Conservation (phyloP, 2,797 vertebrate species). For the Sebastes glaucus region DNA sequence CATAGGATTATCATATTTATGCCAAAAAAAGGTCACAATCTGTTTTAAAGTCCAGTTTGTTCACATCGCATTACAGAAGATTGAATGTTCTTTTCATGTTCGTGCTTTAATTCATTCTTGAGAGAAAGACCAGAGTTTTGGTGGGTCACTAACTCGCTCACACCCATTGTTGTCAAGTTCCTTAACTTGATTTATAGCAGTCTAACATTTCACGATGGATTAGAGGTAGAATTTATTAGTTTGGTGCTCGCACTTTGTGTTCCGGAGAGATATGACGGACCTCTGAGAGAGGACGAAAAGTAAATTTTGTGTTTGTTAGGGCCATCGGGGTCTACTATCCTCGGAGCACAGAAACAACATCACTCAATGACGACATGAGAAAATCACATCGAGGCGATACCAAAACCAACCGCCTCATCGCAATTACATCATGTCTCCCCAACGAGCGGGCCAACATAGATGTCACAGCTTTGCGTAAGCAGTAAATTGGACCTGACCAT, state of each 20-base stretch:
- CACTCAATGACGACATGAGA: slow-evolving; percentile 56
- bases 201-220: slow-evolving; percentile 63
- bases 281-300: slow-evolving; percentile 39
- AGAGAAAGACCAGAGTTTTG: slow-evolving; percentile 36
- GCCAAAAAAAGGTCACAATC: background rate
- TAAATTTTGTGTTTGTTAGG: slow-evolving; percentile 52
- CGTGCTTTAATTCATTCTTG: slow-evolving; percentile 31
- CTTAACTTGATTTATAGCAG: slow-evolving; percentile 60
- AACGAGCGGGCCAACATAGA: background rate
- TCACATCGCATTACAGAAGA: background rate
- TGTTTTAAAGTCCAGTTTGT: background rate
- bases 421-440: slow-evolving; percentile 46
- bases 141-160: slow-evolving; percentile 44
- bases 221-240: slow-evolving; percentile 65
- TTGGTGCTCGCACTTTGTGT: slow-evolving; percentile 56
- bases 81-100: background rate
- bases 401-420: slow-evolving; percentile 54
- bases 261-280: slow-evolving; percentile 52
- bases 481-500: slow-evolving; percentile 29
- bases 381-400: slow-evolving; percentile 59
- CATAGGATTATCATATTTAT: background rate
- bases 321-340: slow-evolving; percentile 34
- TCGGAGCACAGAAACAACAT: slow-evolving; percentile 46
- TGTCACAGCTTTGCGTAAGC: slow-evolving; percentile 48
- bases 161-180: slow-evolving; percentile 65